Percentiles rank a stretch among this genome's conserved stretches.
Conservation (phyloP, 2,888 invertebrate species). For the Dermolepida albohirtum region DNA sequence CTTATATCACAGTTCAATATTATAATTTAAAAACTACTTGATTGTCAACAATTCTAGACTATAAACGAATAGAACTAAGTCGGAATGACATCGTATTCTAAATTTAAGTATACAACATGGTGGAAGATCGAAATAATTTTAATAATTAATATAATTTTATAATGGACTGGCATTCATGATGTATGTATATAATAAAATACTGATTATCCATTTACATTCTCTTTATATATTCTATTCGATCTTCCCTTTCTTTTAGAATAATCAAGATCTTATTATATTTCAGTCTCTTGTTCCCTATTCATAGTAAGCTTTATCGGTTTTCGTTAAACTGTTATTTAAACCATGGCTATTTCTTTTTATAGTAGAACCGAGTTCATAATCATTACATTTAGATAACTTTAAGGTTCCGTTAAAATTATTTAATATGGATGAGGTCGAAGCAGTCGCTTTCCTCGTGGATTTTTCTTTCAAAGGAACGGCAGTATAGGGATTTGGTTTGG, state of each 20-base stretch:
- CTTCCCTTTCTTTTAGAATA: conserved; percentile 3
- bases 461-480: conserved; percentile 85
- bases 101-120: neutral
- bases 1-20: conserved; percentile 33
- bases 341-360: conserved; percentile 77
- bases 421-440: conserved; percentile 62
- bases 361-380: conserved; percentile 77
- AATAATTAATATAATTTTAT: too few relatives aligned
- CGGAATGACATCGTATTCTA: conserved; percentile 18
- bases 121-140: conserved; percentile 8
- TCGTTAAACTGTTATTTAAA: conserved; percentile 70
- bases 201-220: conserved; percentile 1
- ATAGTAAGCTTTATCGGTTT: conserved; percentile 50
- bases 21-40: conserved; percentile 26
- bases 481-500: conserved; percentile 86
- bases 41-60: conserved; percentile 2
- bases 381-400: conserved; percentile 75
- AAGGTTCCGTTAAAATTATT: conserved; percentile 58
- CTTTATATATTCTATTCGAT: neutral
- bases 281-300: conserved; percentile 42
- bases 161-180: conserved; percentile 28
- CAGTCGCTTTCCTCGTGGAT: conserved; percentile 58
- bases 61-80: neutral
- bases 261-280: conserved; percentile 16
- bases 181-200: neutral